A percentile compares a stretch with the other conserved stretches of the same genome.
Conservation (phyloP, 2,888 invertebrate genomes). For the Pheosia tremula region DNA sequence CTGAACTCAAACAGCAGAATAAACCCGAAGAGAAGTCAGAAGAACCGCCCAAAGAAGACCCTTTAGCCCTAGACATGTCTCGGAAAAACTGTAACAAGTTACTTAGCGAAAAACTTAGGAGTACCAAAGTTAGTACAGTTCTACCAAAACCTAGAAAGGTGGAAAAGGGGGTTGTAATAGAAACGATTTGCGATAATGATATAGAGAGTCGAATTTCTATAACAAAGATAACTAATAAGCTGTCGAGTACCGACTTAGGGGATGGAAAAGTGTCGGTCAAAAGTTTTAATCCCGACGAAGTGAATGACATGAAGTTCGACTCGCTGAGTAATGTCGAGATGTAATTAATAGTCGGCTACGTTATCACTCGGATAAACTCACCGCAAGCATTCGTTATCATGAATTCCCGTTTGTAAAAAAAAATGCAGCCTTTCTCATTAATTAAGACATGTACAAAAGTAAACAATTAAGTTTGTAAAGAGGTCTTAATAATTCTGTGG, state of each 20-base stretch:
- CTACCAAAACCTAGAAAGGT: slow-evolving; percentile 67
- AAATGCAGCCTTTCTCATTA: too few relatives aligned
- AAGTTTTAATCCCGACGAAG: slow-evolving; percentile 74
- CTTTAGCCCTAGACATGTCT: slow-evolving; percentile 74
- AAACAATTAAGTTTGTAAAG: too few relatives aligned
- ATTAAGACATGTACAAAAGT: too few relatives aligned
- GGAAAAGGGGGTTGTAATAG: slow-evolving; percentile 70
- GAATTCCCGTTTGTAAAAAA: too few relatives aligned
- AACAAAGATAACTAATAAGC: slow-evolving; percentile 79
- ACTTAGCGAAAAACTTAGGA: slow-evolving; percentile 69
- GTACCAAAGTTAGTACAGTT: slow-evolving; percentile 57
- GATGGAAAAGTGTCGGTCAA: slow-evolving; percentile 68
- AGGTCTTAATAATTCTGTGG: too few relatives aligned
- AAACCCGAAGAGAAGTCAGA: slow-evolving; percentile 68
- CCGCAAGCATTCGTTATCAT: too few relatives aligned
- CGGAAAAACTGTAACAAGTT: slow-evolving; percentile 73
- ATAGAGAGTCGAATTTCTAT: slow-evolving; percentile 81
- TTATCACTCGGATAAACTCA: too few relatives aligned
- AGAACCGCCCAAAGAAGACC: slow-evolving; percentile 66
- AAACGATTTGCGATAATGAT: slow-evolving; percentile 65
- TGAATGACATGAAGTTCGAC: slow-evolving; percentile 71
- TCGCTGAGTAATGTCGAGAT: slow-evolving; percentile 72
- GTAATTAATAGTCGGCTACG: slow-evolving; percentile 42
- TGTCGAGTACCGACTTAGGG: slow-evolving; percentile 70
- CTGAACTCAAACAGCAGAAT: slow-evolving; percentile 89